phyloP scores from a whole-genome alignment of 2,888 invertebrate genomes.

The Hofmannophila pseudospretella region DNA sequence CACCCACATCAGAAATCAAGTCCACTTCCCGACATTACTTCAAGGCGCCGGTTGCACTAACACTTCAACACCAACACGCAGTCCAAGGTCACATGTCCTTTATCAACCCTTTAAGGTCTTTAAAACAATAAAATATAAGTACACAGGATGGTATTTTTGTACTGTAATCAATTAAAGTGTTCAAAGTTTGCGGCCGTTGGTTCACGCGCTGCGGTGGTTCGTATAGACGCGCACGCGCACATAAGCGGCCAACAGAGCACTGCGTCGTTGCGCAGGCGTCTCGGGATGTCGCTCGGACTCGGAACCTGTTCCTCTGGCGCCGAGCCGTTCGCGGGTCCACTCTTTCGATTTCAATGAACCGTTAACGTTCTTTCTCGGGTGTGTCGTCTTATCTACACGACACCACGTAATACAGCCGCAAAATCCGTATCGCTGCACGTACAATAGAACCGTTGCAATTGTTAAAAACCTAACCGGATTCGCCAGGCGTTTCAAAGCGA shows the following conservation, averaged over 20 bases:
- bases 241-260: conserved; percentile 62
- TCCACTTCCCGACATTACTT: conserved; percentile 41
- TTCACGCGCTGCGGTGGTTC: conserved; percentile 28
- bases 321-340: conserved; percentile 45
- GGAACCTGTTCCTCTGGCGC: conserved; percentile 61
- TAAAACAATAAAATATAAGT: not conserved
- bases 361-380: conserved; percentile 64
- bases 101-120: conserved; percentile 8
- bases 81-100: conserved; percentile 9
- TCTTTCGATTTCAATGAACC: conserved; percentile 75
- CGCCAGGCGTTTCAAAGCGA: conserved; percentile 17
- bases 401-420: conserved; percentile 50
- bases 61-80: conserved; percentile 42
- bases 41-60: conserved; percentile 36
- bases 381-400: conserved; percentile 54
- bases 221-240: conserved; percentile 51
- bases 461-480: conserved; percentile 24
- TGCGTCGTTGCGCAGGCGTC: conserved; percentile 50
- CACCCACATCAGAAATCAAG: conserved; percentile 37
- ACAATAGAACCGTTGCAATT: conserved; percentile 20
- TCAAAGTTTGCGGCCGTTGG: conserved; percentile 33
- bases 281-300: conserved; percentile 63
- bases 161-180: conserved; percentile 26
- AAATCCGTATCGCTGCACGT: conserved; percentile 15
- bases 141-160: not conserved